A percentile compares a stretch with the other conserved stretches of the same genome.
phyloP scores from a whole-genome alignment of 2,888 invertebrate genomes.

The Tetrapedia diversipes region DNA sequence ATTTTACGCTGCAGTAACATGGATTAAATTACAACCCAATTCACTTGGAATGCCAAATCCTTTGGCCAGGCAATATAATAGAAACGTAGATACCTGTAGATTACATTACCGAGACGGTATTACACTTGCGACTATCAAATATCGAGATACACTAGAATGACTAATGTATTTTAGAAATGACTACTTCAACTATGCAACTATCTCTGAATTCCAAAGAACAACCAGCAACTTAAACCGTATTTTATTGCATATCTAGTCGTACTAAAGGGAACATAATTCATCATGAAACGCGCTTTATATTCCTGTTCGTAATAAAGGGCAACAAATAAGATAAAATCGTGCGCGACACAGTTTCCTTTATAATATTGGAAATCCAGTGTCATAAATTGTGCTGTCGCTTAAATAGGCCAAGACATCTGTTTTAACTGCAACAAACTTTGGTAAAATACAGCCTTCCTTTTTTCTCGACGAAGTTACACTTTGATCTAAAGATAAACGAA shows the following conservation, averaged over 20 bases:
- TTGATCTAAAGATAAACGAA: slow-evolving; percentile 55
- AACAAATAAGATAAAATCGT: neutral
- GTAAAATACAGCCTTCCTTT: neutral
- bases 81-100: slow-evolving; percentile 42
- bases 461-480: neutral
- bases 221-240: neutral
- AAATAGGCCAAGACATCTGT: neutral
- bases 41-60: slow-evolving; percentile 35
- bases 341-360: neutral
- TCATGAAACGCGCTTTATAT: neutral
- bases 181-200: slow-evolving; percentile 18
- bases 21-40: slow-evolving; percentile 27
- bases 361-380: too few relatives aligned
- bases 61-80: slow-evolving; percentile 37
- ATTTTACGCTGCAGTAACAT: slow-evolving; percentile 7
- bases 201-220: slow-evolving; percentile 13
- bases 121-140: slow-evolving; percentile 33
- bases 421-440: neutral
- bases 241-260: neutral
- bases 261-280: neutral
- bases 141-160: slow-evolving; percentile 26
- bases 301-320: neutral
- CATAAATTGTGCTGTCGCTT: neutral
- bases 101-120: slow-evolving; percentile 49
- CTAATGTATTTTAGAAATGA: slow-evolving; percentile 35